Conservation (phyloP, 2,113 vertebrate genomes). For the Balaeniceps rex region DNA sequence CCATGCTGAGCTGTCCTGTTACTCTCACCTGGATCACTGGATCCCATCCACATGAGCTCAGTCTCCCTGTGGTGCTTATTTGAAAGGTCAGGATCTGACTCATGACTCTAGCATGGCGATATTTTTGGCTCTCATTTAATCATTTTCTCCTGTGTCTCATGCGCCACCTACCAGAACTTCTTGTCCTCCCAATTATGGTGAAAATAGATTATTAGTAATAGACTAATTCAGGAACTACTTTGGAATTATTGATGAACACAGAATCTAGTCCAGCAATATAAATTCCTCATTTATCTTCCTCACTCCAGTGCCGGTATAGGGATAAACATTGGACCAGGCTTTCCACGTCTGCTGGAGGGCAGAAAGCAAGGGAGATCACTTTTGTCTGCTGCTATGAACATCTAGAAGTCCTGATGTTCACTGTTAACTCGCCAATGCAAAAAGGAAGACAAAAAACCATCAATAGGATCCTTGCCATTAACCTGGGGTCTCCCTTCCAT, state of each 20-base stretch:
- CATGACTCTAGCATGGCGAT: slow-evolving; percentile 12
- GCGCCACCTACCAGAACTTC: background rate
- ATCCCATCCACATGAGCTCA: slow-evolving; percentile 9
- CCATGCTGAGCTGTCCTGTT: background rate
- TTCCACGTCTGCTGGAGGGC: background rate
- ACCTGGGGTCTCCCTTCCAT: background rate
- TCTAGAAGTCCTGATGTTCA: background rate
- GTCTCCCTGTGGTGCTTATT: background rate
- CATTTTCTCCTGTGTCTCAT: slow-evolving; percentile 30
- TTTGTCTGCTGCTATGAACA: background rate
- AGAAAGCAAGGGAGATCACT: background rate
- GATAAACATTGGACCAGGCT: background rate
- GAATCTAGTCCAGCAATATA: background rate
- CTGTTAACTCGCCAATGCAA: background rate
- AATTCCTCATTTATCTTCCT: background rate
- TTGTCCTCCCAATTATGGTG: slow-evolving; percentile 23
- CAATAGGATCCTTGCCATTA: background rate
- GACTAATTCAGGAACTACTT: background rate
- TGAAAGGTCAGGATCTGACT: slow-evolving; percentile 53
- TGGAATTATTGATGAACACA: background rate
- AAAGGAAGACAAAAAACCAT: background rate
- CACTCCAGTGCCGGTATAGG: background rate
- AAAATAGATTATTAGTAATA: slow-evolving; percentile 28
- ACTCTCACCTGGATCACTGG: background rate
- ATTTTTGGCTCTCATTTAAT: slow-evolving; percentile 51